These are phyloP conservation scores for Dasypus novemcinctus DNA, from an alignment of 2,113 vertebrate genomes.

Conservation along the genomic window DNA sequence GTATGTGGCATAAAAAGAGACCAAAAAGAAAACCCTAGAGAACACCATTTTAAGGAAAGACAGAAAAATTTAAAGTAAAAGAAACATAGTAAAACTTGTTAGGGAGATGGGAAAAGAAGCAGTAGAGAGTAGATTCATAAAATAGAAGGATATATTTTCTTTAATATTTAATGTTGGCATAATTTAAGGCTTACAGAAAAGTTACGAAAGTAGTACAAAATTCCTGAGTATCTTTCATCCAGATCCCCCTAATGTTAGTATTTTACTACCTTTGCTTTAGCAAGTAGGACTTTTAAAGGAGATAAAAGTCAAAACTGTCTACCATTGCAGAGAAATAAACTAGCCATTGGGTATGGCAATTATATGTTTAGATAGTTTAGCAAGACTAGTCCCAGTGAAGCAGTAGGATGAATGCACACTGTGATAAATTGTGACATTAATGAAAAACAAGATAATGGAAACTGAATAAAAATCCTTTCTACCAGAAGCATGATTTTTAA, in stretches of 20 bases:
- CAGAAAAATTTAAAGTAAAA: neutral
- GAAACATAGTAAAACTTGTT: neutral
- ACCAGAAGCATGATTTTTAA: neutral
- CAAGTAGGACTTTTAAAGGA: constrained; percentile 13
- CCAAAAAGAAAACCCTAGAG: neutral
- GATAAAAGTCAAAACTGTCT: neutral
- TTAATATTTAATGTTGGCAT: neutral
- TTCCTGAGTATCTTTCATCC: neutral
- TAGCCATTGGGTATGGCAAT: neutral
- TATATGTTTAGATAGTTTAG: neutral
- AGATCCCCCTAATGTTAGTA: neutral
- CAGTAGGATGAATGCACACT: neutral
- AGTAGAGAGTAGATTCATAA: neutral
- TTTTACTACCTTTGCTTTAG: constrained; percentile 33
- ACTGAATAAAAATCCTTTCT: neutral
- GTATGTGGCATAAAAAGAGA: neutral
- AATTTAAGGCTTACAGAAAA: constrained; percentile 19
- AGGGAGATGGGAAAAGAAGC: neutral
- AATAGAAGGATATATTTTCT: neutral
- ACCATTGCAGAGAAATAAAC: neutral
- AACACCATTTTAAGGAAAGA: constrained; percentile 8
- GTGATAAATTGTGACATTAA: neutral
- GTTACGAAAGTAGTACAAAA: neutral
- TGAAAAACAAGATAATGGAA: neutral
- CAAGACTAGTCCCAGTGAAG: neutral